Conservation (phyloP, 2,888 invertebrate genomes). For the Temnothorax ravouxi region DNA sequence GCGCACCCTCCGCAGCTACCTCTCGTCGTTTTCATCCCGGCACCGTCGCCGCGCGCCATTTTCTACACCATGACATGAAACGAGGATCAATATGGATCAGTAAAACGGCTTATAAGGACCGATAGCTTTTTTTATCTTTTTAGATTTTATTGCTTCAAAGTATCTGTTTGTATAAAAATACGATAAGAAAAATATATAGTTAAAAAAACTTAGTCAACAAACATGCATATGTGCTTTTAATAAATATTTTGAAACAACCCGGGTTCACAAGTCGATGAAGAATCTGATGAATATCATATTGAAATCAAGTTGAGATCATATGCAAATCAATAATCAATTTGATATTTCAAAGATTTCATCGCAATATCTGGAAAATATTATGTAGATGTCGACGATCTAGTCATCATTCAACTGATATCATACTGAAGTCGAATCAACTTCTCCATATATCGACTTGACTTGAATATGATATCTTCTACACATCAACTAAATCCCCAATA, state of each 20-base stretch:
- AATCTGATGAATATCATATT: too few species aligned
- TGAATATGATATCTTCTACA: too few species aligned
- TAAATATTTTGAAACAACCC: not conserved
- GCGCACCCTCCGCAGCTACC: conserved; percentile 17
- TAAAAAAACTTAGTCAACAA: not conserved
- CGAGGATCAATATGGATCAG: conserved; percentile 12
- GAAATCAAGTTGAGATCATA: too few species aligned
- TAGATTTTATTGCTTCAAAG: not conserved
- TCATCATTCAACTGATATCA: too few species aligned
- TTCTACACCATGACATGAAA: conserved; percentile 5
- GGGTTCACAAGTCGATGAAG: too few species aligned
- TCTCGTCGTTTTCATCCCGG: conserved; percentile 45
- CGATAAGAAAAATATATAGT: not conserved
- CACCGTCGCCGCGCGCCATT: conserved; percentile 24
- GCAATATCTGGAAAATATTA: too few species aligned
- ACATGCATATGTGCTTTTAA: not conserved
- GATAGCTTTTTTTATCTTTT: conserved; percentile 11
- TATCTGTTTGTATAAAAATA: conserved; percentile 2
- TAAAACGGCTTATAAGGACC: not conserved
- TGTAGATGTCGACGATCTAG: too few species aligned
- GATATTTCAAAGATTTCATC: too few species aligned
- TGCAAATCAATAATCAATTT: too few species aligned
- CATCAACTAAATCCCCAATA: too few species aligned
- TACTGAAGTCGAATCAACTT: too few species aligned
- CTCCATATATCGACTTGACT: too few species aligned